Percentiles rank a stretch among this genome's conserved stretches.
Evolutionary conservation across 1,140 invertebrate genomes (phyloP).

Genomic region (Conus betulinus): DNA sequence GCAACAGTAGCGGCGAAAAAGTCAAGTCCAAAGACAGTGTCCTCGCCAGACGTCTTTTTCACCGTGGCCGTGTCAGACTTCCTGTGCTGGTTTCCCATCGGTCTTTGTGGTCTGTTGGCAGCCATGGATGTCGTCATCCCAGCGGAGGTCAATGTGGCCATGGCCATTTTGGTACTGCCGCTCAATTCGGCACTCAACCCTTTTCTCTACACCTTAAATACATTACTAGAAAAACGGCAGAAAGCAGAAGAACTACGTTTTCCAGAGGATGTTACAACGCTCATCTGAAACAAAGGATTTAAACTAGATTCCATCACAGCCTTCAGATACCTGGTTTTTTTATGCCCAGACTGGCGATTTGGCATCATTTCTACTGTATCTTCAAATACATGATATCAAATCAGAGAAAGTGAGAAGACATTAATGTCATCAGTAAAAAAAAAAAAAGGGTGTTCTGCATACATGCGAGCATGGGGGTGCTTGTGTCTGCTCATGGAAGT

Average conservation of each 20-base stretch:
- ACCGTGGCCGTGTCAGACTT: neutral
- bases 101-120: neutral
- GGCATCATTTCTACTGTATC: too few relatives aligned
- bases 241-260: neutral
- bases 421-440: too few relatives aligned
- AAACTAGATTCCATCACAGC: too few relatives aligned
- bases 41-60: neutral
- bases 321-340: too few relatives aligned
- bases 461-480: too few relatives aligned
- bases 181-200: conserved; percentile 5
- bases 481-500: too few relatives aligned
- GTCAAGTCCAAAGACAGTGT: neutral
- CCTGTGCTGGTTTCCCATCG: conserved; percentile 8
- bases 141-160: conserved; percentile 5
- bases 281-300: too few relatives aligned
- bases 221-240: neutral
- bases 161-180: neutral
- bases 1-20: neutral
- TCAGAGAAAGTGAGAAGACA: too few relatives aligned
- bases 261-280: too few relatives aligned
- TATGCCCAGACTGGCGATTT: too few relatives aligned
- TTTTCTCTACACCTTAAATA: neutral
- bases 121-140: neutral
- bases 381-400: too few relatives aligned
- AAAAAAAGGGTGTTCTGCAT: too few relatives aligned